These are phyloP conservation scores for Xiphophorus hellerii DNA, from an alignment of 2,113 vertebrate genomes.

Conservation along the genomic window DNA sequence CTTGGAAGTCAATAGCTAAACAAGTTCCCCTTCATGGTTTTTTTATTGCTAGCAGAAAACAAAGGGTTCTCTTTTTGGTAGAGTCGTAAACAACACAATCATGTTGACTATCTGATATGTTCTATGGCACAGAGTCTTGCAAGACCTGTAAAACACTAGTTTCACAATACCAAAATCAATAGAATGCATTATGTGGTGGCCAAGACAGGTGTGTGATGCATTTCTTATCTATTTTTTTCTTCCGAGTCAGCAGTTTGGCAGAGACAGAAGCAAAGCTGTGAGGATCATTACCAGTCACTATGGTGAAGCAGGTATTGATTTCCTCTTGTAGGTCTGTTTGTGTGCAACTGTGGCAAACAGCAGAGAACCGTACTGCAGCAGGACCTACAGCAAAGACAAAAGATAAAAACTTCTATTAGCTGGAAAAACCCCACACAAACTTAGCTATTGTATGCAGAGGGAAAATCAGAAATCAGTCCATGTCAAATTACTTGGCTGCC, in stretches of 20 bases:
- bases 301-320: neutral
- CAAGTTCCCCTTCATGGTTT: neutral
- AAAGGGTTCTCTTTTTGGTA: slow-evolving; percentile 26
- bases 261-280: neutral
- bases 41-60: slow-evolving; percentile 22
- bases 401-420: neutral
- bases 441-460: neutral
- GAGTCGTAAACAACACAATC: neutral
- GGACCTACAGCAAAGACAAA: neutral
- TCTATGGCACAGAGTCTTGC: slow-evolving; percentile 3
- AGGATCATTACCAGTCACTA: neutral
- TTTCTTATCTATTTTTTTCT: slow-evolving; percentile 29
- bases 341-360: neutral
- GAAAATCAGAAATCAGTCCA: neutral
- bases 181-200: neutral
- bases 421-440: neutral
- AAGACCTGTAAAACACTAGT: slow-evolving; percentile 18
- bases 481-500: too few species aligned
- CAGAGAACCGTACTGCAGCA: neutral
- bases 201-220: slow-evolving; percentile 42
- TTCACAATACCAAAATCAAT: slow-evolving; percentile 18
- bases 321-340: neutral
- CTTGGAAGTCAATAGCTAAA: neutral
- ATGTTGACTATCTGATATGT: slow-evolving; percentile 12
- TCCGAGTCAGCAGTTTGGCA: slow-evolving; percentile 23